These are phyloP conservation scores for Odocoileus virginianus DNA, from an alignment of 2,113 vertebrate species.

Conservation along the genomic window DNA sequence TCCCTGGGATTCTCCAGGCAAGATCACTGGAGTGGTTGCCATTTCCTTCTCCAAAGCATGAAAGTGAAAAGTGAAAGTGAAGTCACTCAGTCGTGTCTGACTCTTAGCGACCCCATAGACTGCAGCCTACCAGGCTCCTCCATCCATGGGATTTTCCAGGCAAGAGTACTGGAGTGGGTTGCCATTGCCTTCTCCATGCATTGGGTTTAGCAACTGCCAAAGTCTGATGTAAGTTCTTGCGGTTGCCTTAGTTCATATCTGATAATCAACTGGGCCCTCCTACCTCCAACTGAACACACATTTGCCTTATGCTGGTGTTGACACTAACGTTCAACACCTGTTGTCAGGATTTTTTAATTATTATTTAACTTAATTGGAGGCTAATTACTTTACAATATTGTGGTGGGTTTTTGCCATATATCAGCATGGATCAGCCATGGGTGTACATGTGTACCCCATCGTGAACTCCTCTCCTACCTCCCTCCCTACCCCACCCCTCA, in stretches of 20 bases:
- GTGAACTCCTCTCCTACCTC: neutral
- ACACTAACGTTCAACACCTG: neutral
- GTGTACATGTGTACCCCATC: neutral
- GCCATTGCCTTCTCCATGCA: too few relatives aligned
- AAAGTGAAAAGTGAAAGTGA: too few relatives aligned
- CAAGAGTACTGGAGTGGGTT: too few relatives aligned
- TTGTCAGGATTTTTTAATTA: neutral
- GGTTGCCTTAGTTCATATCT: neutral
- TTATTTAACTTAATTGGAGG: neutral
- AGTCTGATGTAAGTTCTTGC: neutral
- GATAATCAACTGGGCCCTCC: neutral
- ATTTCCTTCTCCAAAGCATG: too few relatives aligned
- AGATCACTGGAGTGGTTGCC: too few relatives aligned
- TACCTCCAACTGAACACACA: neutral
- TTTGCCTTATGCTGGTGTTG: neutral
- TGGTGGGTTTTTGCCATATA: neutral
- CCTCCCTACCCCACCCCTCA: neutral
- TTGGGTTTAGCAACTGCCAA: neutral
- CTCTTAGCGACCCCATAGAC: too few relatives aligned
- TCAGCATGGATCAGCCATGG: neutral
- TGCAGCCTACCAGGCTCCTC: too few relatives aligned
- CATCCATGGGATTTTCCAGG: too few relatives aligned
- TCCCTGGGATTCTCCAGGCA: too few relatives aligned
- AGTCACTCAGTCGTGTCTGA: too few relatives aligned
- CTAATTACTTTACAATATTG: neutral